These are phyloP conservation scores for Dromiciops gliroides DNA, from an alignment of 2,113 vertebrate genomes.

Conservation along the genomic window DNA sequence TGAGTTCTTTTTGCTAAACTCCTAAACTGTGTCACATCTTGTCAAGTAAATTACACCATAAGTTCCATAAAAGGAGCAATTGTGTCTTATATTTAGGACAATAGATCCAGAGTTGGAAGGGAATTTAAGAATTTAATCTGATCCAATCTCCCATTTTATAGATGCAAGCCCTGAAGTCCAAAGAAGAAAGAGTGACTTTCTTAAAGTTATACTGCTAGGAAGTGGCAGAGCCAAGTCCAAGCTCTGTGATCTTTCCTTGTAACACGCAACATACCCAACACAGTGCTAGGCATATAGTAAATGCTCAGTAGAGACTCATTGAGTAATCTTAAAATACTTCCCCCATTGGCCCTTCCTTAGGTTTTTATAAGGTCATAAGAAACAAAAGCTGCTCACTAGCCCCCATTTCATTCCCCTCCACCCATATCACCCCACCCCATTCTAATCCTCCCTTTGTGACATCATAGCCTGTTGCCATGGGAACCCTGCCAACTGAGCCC, in stretches of 20 bases:
- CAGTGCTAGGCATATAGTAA: not conserved
- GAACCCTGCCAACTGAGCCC: slow-evolving; percentile 75
- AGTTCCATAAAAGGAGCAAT: no score
- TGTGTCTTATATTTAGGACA: not conserved
- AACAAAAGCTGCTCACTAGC: slow-evolving; percentile 40
- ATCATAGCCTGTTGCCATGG: slow-evolving; percentile 74
- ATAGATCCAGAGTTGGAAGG: not conserved
- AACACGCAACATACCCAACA: not conserved
- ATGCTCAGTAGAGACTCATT: not conserved
- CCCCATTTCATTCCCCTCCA: not conserved
- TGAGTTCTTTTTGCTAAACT: no score
- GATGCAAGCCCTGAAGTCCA: not conserved
- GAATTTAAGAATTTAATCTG: not conserved
- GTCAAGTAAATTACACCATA: no score
- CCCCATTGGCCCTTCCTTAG: not conserved
- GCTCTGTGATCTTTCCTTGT: not conserved
- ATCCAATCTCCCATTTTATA: not conserved
- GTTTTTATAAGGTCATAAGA: slow-evolving; percentile 30
- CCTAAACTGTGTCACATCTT: no score
- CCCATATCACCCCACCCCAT: slow-evolving; percentile 33
- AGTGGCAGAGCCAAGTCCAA: not conserved
- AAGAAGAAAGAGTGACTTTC: not conserved
- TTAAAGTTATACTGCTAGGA: not conserved
- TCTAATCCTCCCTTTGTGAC: slow-evolving; percentile 73
- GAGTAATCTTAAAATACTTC: not conserved